Conservation (phyloP, 1,140 invertebrate genomes). For the Cyclargus thomasi region DNA sequence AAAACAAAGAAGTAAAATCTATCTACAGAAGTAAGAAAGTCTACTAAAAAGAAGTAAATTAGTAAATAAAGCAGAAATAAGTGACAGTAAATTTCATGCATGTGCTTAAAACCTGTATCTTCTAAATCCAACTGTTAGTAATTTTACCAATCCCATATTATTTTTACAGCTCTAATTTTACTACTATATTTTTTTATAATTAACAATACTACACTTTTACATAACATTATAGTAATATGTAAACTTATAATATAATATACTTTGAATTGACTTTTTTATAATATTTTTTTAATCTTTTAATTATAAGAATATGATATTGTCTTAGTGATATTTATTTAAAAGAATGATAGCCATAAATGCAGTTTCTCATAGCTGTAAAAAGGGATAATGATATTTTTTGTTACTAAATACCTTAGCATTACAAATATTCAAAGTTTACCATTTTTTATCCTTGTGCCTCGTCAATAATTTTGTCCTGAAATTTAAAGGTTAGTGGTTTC, state of each 20-base stretch:
- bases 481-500: constrained; percentile 71
- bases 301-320: no score
- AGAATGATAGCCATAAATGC: no score
- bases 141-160: background rate
- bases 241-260: no score
- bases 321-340: no score
- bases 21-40: background rate
- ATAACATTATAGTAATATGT: no score
- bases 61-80: constrained; percentile 3
- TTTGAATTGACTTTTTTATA: no score
- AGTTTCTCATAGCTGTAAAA: background rate
- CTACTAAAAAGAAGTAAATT: constrained; percentile 11
- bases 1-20: background rate
- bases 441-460: constrained; percentile 88
- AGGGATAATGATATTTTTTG: background rate
- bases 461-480: constrained; percentile 91
- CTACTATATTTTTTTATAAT: background rate
- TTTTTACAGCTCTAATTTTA: background rate
- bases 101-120: background rate
- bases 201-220: background rate
- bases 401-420: constrained; percentile 45
- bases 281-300: no score
- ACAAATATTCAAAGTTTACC: constrained; percentile 75
- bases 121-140: background rate
- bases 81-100: constrained; percentile 6